Evolutionary conservation across 2,888 invertebrate species (phyloP).

Genomic region (Amphiduros pacificus): DNA sequence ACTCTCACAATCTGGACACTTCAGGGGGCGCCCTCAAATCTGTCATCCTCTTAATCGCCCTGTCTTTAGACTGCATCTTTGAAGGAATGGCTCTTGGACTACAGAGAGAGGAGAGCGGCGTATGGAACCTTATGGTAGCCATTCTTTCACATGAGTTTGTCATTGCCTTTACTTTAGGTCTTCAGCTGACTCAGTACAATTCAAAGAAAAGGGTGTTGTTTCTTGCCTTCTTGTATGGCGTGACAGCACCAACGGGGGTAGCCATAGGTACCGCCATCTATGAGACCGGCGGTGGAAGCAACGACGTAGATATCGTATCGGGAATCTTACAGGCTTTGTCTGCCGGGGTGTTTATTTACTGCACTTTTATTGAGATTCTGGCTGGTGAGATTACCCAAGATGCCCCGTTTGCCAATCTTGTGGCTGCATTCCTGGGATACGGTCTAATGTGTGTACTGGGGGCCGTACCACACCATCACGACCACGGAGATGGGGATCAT

Average conservation of each 20-base stretch:
- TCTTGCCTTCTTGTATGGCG: conserved; percentile 14
- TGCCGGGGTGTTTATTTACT: conserved; percentile 20
- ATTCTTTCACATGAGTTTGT: conserved; percentile 27
- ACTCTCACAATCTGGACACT: conserved; percentile 5
- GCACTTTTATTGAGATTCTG: conserved; percentile 21
- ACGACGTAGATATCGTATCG: conserved; percentile 3
- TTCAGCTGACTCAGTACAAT: conserved; percentile 21
- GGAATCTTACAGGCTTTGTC: conserved; percentile 13
- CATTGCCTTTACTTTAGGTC: conserved; percentile 28
- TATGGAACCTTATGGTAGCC: conserved; percentile 26
- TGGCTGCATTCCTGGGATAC: conserved; percentile 24
- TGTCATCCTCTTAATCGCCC: conserved; percentile 25
- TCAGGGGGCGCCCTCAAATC: conserved; percentile 6
- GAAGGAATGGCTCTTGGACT: conserved; percentile 26
- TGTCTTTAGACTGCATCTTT: conserved; percentile 26
- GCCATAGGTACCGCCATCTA: conserved; percentile 17
- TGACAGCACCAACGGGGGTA: conserved; percentile 21
- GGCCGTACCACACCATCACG: background rate
- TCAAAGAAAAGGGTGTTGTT: conserved; percentile 2
- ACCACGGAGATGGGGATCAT: no score
- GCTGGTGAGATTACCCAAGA: conserved; percentile 11
- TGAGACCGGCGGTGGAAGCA: conserved; percentile 8
- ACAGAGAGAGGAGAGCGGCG: conserved; percentile 18
- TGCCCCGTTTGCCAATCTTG: conserved; percentile 22
- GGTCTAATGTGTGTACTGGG: conserved; percentile 14